Evolutionary conservation across 2,113 vertebrate species (phyloP).

Genomic region (Connochaetes taurinus): DNA sequence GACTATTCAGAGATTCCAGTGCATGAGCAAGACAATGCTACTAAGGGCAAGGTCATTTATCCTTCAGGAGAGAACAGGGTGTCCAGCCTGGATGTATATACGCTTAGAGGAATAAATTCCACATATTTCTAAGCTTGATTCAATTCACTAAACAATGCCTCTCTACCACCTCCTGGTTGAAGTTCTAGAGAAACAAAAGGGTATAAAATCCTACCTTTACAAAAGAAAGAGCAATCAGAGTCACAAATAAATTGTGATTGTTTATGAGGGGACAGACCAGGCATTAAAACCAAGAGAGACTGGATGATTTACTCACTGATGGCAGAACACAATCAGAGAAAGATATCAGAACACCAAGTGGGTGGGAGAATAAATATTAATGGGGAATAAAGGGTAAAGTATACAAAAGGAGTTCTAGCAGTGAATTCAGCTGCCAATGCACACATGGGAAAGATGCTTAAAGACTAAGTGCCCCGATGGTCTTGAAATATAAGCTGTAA

Average conservation of each 20-base stretch:
- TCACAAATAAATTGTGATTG: too few species aligned
- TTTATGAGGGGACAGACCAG: neutral
- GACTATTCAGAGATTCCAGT: neutral
- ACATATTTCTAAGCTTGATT: neutral
- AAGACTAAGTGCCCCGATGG: neutral
- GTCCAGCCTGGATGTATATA: neutral
- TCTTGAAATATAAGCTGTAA: neutral
- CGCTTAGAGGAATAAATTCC: neutral
- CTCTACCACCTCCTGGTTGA: neutral
- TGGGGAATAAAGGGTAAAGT: fast-evolving
- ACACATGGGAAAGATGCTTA: fast-evolving
- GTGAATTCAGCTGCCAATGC: neutral
- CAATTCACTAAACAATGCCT: neutral
- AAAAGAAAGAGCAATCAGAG: neutral
- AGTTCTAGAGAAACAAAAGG: neutral
- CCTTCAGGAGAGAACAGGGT: neutral
- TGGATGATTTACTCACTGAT: neutral
- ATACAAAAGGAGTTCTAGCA: neutral
- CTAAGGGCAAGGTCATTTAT: neutral
- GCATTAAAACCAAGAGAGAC: neutral
- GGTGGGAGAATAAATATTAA: neutral
- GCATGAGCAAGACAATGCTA: too few species aligned
- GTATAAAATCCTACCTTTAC: neutral
- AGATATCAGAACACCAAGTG: neutral
- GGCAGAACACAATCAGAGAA: neutral